phyloP scores from a whole-genome alignment of 2,888 invertebrate species.

The Eueremaeus valkanovi region DNA sequence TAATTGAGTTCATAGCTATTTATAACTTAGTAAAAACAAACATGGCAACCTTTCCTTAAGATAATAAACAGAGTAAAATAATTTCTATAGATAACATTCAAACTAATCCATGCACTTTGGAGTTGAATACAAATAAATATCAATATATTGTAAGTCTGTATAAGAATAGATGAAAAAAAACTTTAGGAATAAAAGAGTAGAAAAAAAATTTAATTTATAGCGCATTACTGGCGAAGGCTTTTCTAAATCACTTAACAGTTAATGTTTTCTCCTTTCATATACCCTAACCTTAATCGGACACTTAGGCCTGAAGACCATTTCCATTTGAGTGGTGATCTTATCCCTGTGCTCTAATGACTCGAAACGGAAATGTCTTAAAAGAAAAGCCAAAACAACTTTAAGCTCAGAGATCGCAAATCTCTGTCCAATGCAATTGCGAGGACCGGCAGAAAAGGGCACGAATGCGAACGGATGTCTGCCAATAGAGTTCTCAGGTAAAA shows the following conservation, averaged over 20 bases:
- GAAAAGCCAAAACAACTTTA: constrained; percentile 46
- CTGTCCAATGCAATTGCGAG: constrained; percentile 46
- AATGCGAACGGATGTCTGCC: constrained; percentile 48
- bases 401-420: constrained; percentile 47
- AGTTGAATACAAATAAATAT: background rate
- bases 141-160: background rate
- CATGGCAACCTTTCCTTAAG: no score
- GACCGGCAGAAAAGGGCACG: constrained; percentile 48
- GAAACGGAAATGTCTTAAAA: constrained; percentile 44
- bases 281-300: constrained; percentile 40
- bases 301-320: constrained; percentile 46
- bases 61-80: no score
- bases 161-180: background rate
- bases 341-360: constrained; percentile 44
- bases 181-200: no score
- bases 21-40: no score
- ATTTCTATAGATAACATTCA: no score
- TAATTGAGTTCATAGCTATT: no score
- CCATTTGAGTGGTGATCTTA: constrained; percentile 43
- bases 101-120: no score
- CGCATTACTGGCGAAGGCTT: background rate
- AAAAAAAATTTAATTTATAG: background rate
- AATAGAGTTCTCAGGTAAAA: constrained; percentile 46
- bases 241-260: background rate
- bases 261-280: constrained; percentile 36